phyloP scores from a whole-genome alignment of 2,888 invertebrate species.

The Saturnia pavonia region DNA sequence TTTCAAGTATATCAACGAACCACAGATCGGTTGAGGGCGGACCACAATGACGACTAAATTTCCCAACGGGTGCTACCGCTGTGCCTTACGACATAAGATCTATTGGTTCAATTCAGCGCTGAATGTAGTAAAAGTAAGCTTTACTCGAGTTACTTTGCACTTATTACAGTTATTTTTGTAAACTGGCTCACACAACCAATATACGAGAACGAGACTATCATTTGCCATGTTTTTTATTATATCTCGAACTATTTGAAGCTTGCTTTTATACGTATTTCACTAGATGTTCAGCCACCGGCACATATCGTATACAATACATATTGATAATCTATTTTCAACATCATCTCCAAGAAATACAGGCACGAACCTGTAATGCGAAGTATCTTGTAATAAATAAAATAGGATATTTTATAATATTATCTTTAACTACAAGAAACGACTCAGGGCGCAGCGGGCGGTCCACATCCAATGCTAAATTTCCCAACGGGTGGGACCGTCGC shows the following conservation, averaged over 20 bases:
- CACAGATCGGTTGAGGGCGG: conserved; percentile 1
- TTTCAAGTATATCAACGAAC: conserved; percentile 6
- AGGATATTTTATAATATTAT: conserved; percentile 28
- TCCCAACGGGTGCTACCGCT: conserved; percentile 20
- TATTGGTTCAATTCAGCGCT: conserved; percentile 14
- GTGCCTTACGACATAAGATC: conserved; percentile 17
- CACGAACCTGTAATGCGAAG: not conserved
- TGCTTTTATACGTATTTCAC: not conserved
- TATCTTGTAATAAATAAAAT: not conserved
- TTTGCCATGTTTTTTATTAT: not conserved
- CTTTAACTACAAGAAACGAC: conserved; percentile 37
- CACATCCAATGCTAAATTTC: conserved; percentile 46
- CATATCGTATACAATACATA: not conserved
- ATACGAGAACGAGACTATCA: not conserved
- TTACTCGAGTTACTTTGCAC: not conserved
- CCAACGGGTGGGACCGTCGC: conserved; percentile 40
- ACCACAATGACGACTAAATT: conserved; percentile 19
- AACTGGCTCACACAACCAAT: not conserved
- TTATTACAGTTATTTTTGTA: not conserved
- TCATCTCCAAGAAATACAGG: not conserved
- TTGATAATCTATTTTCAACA: not conserved
- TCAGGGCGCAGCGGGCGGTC: conserved; percentile 26
- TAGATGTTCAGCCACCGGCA: not conserved
- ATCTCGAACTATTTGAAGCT: not conserved
- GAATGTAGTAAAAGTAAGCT: not conserved